A percentile compares a stretch with the other conserved stretches of the same genome.
Evolutionary conservation across 2,888 invertebrate species (phyloP).

Genomic region (Tholera decimalis): DNA sequence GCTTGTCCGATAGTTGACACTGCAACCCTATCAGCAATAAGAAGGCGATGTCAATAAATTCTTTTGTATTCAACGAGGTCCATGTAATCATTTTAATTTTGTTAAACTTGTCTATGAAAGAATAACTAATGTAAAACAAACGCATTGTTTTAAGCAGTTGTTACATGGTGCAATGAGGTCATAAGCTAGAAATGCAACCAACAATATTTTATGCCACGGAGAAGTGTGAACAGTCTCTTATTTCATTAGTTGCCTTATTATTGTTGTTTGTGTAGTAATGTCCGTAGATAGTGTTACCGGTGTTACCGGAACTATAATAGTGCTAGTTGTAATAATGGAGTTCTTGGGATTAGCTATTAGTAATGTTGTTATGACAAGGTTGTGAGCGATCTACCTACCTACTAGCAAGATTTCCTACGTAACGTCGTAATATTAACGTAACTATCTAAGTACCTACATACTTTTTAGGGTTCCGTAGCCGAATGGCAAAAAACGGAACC

Average conservation of each 20-base stretch:
- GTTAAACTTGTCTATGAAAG: conserved; percentile 13
- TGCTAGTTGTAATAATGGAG: conserved; percentile 32
- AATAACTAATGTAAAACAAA: conserved; percentile 27
- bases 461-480: too few relatives aligned
- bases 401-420: conserved; percentile 31
- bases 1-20: conserved; percentile 35
- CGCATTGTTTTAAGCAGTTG: conserved; percentile 24
- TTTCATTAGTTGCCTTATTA: conserved; percentile 15
- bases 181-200: not conserved
- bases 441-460: not conserved
- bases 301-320: conserved; percentile 27
- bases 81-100: conserved; percentile 43
- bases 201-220: not conserved
- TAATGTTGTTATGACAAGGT: conserved; percentile 13
- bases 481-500: too few relatives aligned
- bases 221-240: conserved; percentile 8
- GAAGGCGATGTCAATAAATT: not conserved
- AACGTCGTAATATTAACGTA: not conserved
- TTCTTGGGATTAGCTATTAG: conserved; percentile 47
- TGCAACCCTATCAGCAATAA: conserved; percentile 4
- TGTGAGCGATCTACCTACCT: conserved; percentile 8
- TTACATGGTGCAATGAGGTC: conserved; percentile 5
- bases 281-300: conserved; percentile 8
- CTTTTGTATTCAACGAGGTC: conserved; percentile 32
- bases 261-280: conserved; percentile 3